Conservation (phyloP, 1,140 invertebrate genomes). For the Palaemon carinicauda region DNA sequence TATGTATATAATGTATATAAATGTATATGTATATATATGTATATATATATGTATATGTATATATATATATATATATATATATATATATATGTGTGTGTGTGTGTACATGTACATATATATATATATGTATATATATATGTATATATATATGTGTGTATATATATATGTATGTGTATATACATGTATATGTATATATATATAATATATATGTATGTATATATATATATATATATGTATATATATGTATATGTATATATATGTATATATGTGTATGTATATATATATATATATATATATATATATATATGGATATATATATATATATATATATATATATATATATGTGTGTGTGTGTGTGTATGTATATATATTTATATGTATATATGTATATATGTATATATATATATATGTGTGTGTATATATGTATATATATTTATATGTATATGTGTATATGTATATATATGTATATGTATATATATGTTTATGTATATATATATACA, state of each 20-base stretch:
- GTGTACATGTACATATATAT: background rate
- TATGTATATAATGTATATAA: background rate
- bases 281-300: no score
- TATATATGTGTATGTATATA: background rate
- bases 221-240: background rate
- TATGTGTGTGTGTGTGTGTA: no score
- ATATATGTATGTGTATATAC: background rate
- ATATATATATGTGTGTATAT: background rate
- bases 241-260: background rate
- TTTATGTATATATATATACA: no score
- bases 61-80: constrained; percentile 2
- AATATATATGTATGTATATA: background rate
- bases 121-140: background rate
- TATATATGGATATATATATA: no score
- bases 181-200: background rate
- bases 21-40: background rate
- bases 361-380: no score
- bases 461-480: no score
- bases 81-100: background rate
- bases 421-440: no score
- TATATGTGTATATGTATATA: no score
- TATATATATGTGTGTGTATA: no score
- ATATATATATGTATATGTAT: background rate
- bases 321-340: no score
- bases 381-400: no score